Conservation (phyloP, 2,113 vertebrate genomes). For the Choloepus hoffmanni region DNA sequence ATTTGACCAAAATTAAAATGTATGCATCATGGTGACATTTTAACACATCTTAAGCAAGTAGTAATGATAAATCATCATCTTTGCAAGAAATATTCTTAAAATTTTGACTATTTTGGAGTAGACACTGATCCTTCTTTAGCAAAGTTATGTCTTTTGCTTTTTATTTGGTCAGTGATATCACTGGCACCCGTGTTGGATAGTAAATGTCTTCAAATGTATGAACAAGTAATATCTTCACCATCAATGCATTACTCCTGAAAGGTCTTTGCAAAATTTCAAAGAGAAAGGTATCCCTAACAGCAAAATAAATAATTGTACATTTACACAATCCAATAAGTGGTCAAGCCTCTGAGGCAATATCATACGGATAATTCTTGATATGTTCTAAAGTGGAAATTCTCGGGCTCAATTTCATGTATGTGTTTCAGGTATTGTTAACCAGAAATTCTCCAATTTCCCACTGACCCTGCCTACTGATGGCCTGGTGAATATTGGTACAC, state of each 20-base stretch:
- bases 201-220: not conserved
- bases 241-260: not conserved
- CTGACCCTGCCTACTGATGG: conserved; percentile 50
- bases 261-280: not conserved
- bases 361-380: not conserved
- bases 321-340: not conserved
- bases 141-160: not conserved
- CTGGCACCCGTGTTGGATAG: not conserved
- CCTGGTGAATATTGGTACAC: not conserved
- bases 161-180: not conserved
- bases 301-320: not conserved
- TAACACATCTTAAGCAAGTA: not conserved
- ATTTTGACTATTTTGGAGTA: not conserved
- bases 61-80: not conserved
- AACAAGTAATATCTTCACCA: not conserved
- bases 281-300: not conserved
- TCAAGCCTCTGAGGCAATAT: not conserved
- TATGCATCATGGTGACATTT: not conserved
- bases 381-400: not conserved
- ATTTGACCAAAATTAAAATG: not conserved
- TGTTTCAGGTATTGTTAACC: not conserved
- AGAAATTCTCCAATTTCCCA: not conserved
- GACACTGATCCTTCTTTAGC: not conserved
- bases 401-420: not conserved
- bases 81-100: not conserved